Evolutionary conservation across 2,797 vertebrate species (phyloP).

Genomic region (Tangara arthus): DNA sequence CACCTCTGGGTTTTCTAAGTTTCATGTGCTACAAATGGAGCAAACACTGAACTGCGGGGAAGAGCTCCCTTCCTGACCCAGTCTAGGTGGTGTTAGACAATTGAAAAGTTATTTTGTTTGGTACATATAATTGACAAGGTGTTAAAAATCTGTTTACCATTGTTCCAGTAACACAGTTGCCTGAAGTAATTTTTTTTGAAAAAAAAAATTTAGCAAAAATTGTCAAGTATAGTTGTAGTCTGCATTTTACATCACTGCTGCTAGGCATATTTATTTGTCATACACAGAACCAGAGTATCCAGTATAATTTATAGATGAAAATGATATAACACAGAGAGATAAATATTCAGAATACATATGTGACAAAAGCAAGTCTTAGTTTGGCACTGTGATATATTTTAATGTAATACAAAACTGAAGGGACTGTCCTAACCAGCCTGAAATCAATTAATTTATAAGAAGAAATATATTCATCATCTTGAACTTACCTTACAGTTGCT

Average conservation of each 20-base stretch:
- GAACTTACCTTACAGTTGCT: not conserved
- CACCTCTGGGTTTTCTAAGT: not conserved
- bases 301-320: not conserved
- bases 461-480: not conserved
- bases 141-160: not conserved
- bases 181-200: not conserved
- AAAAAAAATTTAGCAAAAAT: not conserved
- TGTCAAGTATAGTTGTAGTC: not conserved
- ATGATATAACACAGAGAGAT: not conserved
- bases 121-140: not conserved
- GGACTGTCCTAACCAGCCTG: not conserved
- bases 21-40: rapidly evolving
- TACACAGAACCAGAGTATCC: not conserved
- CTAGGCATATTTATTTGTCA: not conserved
- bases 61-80: not conserved
- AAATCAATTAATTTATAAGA: not conserved
- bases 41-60: not conserved
- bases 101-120: not conserved
- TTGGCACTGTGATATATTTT: not conserved
- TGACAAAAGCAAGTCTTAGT: not conserved
- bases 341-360: not conserved
- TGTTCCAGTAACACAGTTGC: not conserved
- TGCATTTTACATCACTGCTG: not conserved
- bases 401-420: not conserved
- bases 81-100: not conserved